These are phyloP conservation scores for Lichenostomus cassidix DNA, from an alignment of 2,113 vertebrate genomes.

Conservation along the genomic window DNA sequence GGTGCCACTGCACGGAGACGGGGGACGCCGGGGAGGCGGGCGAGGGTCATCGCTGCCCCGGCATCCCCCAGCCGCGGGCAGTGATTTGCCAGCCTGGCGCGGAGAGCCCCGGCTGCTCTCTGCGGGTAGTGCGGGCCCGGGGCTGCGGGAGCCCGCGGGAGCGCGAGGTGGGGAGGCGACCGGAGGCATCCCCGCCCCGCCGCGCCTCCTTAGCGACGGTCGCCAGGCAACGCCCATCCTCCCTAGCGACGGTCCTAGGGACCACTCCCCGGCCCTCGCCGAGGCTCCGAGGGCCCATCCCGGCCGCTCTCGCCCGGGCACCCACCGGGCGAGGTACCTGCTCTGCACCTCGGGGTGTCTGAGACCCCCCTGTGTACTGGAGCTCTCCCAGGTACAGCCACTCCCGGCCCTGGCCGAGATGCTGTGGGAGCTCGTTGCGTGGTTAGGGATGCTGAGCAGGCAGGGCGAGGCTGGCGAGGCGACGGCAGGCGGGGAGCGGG, in stretches of 20 bases:
- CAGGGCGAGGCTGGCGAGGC: neutral
- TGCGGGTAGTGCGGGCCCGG: neutral
- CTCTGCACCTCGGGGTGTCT: too few relatives aligned
- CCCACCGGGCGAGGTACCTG: neutral
- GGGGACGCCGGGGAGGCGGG: neutral
- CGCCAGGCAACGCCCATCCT: neutral
- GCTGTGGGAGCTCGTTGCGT: rapidly evolving
- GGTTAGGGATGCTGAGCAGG: neutral
- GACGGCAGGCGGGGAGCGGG: neutral
- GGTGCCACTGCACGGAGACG: neutral
- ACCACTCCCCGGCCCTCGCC: slow-evolving; percentile 30
- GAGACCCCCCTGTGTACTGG: rapidly evolving
- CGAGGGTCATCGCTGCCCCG: neutral
- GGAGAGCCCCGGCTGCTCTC: neutral
- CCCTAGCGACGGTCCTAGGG: neutral
- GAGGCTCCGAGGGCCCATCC: neutral
- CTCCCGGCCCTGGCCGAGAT: neutral
- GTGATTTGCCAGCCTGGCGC: neutral
- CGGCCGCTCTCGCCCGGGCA: neutral
- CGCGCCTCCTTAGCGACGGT: neutral
- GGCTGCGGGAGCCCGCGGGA: neutral
- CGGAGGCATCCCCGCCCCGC: neutral
- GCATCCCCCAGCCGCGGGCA: neutral
- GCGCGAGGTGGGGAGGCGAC: neutral
- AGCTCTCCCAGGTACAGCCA: rapidly evolving